Conservation (phyloP, 2,888 invertebrate genomes). For the Eumerus sabulonum region DNA sequence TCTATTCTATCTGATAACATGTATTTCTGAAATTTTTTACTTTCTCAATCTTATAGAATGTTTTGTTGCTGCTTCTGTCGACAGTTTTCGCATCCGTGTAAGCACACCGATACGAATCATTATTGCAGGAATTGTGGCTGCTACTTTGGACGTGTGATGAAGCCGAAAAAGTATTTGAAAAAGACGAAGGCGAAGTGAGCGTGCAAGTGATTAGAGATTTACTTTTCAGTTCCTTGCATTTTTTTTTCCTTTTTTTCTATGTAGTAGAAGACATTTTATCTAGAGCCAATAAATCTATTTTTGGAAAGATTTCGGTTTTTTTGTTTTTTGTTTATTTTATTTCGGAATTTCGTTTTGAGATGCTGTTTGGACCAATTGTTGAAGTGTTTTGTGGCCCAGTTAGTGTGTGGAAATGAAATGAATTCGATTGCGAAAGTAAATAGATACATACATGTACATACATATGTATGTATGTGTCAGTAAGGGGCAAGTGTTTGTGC, state of each 20-base stretch:
- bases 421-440: no score
- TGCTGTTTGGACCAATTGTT: background rate
- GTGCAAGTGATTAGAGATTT: constrained; percentile 29
- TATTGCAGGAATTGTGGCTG: constrained; percentile 78
- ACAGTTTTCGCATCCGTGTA: constrained; percentile 74
- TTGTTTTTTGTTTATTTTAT: constrained; percentile 18
- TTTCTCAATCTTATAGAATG: constrained; percentile 67
- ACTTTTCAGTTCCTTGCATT: constrained; percentile 6
- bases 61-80: constrained; percentile 75
- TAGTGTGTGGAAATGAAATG: no score
- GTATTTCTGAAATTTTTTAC: constrained; percentile 2
- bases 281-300: constrained; percentile 62
- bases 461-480: no score
- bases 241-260: constrained; percentile 39
- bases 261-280: constrained; percentile 49
- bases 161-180: constrained; percentile 69
- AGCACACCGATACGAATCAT: constrained; percentile 76
- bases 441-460: no score
- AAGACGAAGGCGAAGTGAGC: constrained; percentile 50
- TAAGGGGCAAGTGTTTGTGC: no score
- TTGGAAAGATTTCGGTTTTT: constrained; percentile 36
- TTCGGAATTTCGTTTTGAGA: constrained; percentile 5
- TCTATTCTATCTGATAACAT: no score
- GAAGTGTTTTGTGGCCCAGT: background rate
- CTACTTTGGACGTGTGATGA: constrained; percentile 76